Conservation (phyloP, 2,888 invertebrate genomes). For the Leptopterna dolabrata region DNA sequence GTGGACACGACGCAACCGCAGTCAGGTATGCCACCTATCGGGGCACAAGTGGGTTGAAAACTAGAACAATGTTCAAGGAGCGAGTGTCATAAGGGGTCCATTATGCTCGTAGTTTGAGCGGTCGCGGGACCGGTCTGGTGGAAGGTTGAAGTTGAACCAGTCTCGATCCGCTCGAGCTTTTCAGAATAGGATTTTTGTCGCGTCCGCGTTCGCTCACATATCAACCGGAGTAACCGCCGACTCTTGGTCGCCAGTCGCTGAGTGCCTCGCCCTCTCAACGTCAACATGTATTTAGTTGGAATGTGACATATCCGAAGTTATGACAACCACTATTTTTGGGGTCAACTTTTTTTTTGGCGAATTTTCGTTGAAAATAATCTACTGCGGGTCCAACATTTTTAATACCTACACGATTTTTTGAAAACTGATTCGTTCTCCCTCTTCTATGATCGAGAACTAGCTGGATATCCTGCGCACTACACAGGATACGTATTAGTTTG, state of each 20-base stretch:
- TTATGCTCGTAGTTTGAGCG: constrained; percentile 5
- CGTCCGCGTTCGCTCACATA: constrained; percentile 12
- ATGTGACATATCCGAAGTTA: too few relatives aligned
- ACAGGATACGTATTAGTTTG: too few relatives aligned
- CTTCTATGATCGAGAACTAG: too few relatives aligned
- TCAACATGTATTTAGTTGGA: too few relatives aligned
- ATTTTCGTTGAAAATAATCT: too few relatives aligned
- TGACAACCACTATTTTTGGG: too few relatives aligned
- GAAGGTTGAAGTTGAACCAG: constrained; percentile 20
- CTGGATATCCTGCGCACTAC: too few relatives aligned
- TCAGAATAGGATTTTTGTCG: constrained; percentile 13
- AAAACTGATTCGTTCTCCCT: too few relatives aligned
- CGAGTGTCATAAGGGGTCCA: constrained; percentile 22
- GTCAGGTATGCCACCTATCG: background rate
- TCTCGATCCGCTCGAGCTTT: background rate
- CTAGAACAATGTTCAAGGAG: constrained; percentile 1
- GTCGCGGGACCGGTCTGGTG: background rate
- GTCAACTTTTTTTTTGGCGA: too few relatives aligned
- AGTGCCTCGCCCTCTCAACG: too few relatives aligned
- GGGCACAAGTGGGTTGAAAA: background rate
- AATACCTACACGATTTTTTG: too few relatives aligned
- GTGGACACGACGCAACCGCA: background rate
- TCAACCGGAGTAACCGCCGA: background rate
- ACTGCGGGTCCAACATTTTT: too few relatives aligned
- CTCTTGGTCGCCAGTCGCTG: background rate